phyloP scores from a whole-genome alignment of 2,797 vertebrate species.

The Acestrorhynchus altus region DNA sequence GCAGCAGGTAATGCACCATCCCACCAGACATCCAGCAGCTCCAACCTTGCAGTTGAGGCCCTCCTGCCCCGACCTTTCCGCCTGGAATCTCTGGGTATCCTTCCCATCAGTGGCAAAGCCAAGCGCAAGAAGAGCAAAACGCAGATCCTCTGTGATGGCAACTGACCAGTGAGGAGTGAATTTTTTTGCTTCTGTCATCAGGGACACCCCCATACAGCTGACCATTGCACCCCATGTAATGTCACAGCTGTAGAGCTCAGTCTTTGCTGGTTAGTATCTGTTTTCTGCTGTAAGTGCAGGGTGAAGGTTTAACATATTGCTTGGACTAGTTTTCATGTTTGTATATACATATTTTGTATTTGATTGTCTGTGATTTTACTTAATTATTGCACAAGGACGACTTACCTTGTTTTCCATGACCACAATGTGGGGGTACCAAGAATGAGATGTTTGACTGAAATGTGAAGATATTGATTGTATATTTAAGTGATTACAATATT shows the following conservation, averaged over 20 bases:
- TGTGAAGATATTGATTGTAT: too few relatives aligned
- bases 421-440: too few relatives aligned
- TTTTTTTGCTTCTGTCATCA: background rate
- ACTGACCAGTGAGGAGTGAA: conserved; percentile 58
- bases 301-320: background rate
- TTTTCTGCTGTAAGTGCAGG: background rate
- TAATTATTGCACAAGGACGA: too few relatives aligned
- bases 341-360: too few relatives aligned
- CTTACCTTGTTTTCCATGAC: too few relatives aligned
- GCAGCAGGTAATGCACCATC: conserved; percentile 62
- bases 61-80: conserved; percentile 85
- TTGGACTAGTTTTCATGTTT: background rate
- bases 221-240: background rate
- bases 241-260: background rate
- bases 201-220: background rate
- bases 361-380: too few relatives aligned
- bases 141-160: conserved; percentile 63
- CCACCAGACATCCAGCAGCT: conserved; percentile 64
- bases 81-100: conserved; percentile 80
- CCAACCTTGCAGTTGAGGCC: conserved; percentile 66
- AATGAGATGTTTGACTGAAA: too few relatives aligned
- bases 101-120: conserved; percentile 69
- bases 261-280: background rate
- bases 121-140: conserved; percentile 83
- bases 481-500: too few relatives aligned